phyloP scores from a whole-genome alignment of 1,140 invertebrate species.

The Diabrotica undecimpunctata region DNA sequence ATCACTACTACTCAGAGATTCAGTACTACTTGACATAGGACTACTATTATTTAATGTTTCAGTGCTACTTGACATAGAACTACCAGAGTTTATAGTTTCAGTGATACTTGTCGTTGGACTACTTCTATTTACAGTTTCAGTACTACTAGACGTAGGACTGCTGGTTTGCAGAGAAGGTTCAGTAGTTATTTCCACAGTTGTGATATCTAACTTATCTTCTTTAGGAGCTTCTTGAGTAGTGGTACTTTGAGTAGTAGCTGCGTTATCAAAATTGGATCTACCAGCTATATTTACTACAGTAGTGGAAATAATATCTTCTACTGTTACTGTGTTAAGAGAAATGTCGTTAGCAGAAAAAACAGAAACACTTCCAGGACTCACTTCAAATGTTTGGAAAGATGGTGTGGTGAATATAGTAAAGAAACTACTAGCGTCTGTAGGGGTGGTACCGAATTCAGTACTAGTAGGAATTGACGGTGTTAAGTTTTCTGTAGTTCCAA shows the following conservation, averaged over 20 bases:
- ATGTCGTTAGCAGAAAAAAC: slow-evolving; percentile 44
- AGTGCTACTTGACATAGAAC: neutral
- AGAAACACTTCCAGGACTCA: slow-evolving; percentile 42
- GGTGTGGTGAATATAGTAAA: slow-evolving; percentile 28
- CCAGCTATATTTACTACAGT: slow-evolving; percentile 21
- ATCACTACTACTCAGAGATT: neutral
- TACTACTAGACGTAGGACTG: too few species aligned
- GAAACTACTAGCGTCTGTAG: slow-evolving; percentile 11
- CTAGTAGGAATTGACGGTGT: neutral
- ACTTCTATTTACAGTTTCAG: neutral
- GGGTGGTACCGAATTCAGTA: slow-evolving; percentile 8
- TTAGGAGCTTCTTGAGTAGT: slow-evolving; percentile 24
- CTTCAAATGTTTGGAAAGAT: slow-evolving; percentile 37
- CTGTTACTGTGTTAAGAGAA: slow-evolving; percentile 46
- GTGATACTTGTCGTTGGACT: slow-evolving; percentile 14
- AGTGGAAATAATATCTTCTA: slow-evolving; percentile 40
- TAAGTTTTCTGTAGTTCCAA: slow-evolving; percentile 19
- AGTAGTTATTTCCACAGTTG: slow-evolving; percentile 33
- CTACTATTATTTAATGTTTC: neutral
- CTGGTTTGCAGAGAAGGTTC: too few species aligned
- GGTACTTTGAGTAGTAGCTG: slow-evolving; percentile 20
- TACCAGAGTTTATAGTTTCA: slow-evolving; percentile 1
- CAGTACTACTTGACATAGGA: neutral
- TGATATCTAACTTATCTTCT: slow-evolving; percentile 27
- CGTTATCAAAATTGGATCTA: slow-evolving; percentile 20